Percentiles rank a stretch among this genome's conserved stretches.
phyloP scores from a whole-genome alignment of 1,140 invertebrate species.

The Tetranychus urticae region DNA sequence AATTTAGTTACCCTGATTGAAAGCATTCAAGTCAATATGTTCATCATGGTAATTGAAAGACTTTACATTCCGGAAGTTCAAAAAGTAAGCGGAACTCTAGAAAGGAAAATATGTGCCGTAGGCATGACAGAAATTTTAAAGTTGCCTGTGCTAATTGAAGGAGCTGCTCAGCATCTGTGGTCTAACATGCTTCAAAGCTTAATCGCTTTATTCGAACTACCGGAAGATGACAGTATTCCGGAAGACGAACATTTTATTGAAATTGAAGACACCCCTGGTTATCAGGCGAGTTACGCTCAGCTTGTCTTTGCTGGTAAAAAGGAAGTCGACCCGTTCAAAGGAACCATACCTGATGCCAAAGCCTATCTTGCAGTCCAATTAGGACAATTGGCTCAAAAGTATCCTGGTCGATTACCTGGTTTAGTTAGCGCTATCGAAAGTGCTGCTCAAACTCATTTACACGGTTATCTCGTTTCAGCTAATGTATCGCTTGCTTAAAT shows the following conservation, averaged over 20 bases:
- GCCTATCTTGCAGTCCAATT: slow-evolving; percentile 43
- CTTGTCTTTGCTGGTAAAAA: slow-evolving; percentile 53
- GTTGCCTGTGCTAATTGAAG: slow-evolving; percentile 37
- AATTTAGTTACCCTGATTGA: slow-evolving; percentile 52
- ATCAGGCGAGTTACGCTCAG: slow-evolving; percentile 69
- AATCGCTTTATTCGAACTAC: slow-evolving; percentile 65
- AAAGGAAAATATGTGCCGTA: slow-evolving; percentile 66
- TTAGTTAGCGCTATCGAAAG: background rate
- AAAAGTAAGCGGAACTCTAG: slow-evolving; percentile 51
- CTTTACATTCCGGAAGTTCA: slow-evolving; percentile 60
- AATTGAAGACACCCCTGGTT: slow-evolving; percentile 56
- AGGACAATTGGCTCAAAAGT: slow-evolving; percentile 18
- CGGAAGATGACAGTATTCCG: slow-evolving; percentile 45
- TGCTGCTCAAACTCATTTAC: background rate
- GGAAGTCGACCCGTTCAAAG: slow-evolving; percentile 40
- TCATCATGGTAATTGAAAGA: slow-evolving; percentile 74
- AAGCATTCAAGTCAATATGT: slow-evolving; percentile 67
- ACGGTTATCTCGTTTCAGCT: background rate
- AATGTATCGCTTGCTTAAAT: background rate
- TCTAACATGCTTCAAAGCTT: slow-evolving; percentile 37
- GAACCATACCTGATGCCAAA: slow-evolving; percentile 37
- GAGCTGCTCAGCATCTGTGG: slow-evolving; percentile 39
- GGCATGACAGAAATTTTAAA: slow-evolving; percentile 63
- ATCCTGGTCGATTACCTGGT: background rate
- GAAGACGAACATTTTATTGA: slow-evolving; percentile 68